phyloP scores from a whole-genome alignment of 2,888 invertebrate genomes.

The Oscheius sp. region DNA sequence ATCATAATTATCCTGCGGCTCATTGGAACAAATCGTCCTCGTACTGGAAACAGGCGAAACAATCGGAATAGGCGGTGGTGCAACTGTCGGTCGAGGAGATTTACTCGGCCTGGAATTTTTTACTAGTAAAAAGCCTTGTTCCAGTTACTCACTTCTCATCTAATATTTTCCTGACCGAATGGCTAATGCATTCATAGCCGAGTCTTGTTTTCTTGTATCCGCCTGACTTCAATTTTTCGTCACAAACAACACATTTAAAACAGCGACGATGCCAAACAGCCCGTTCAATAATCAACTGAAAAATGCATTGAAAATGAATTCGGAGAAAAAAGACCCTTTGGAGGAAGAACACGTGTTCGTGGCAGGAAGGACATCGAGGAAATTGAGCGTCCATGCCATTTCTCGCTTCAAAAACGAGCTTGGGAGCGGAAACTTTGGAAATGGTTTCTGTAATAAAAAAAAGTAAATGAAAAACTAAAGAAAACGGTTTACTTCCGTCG shows the following conservation, averaged over 20 bases:
- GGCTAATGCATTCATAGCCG: conserved; percentile 40
- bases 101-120: conserved; percentile 20
- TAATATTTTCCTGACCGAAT: conserved; percentile 39
- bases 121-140: not conserved
- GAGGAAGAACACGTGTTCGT: conserved; percentile 42
- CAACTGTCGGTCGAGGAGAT: conserved; percentile 41
- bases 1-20: not conserved
- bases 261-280: conserved; percentile 40
- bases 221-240: conserved; percentile 23
- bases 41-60: no score
- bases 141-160: conserved; percentile 28
- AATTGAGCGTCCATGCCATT: conserved; percentile 40
- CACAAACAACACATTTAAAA: conserved; percentile 39
- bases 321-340: conserved; percentile 26
- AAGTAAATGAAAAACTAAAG: not conserved
- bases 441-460: conserved; percentile 23
- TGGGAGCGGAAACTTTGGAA: conserved; percentile 21
- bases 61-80: conserved; percentile 39
- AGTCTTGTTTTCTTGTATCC: conserved; percentile 35
- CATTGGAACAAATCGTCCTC: not conserved
- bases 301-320: not conserved
- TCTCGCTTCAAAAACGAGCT: conserved; percentile 40
- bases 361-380: conserved; percentile 39
- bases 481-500: conserved; percentile 23
- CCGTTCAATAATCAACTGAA: conserved; percentile 38